A percentile compares a stretch with the other conserved stretches of the same genome.
Conservation (phyloP, 2,797 vertebrate species). For the Cygnus olor region DNA sequence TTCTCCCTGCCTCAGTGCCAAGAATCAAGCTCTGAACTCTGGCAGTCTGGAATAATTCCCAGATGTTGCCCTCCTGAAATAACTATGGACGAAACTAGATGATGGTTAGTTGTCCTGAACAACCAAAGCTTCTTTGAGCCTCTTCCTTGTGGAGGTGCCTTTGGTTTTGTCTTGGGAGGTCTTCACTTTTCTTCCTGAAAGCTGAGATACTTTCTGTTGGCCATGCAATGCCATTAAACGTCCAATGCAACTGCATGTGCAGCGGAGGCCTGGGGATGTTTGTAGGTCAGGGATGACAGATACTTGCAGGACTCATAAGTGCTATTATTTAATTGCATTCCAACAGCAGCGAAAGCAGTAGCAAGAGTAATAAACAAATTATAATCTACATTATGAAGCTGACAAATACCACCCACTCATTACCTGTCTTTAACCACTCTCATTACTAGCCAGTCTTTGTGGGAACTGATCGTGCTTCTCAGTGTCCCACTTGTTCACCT, state of each 20-base stretch:
- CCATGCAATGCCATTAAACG: neutral
- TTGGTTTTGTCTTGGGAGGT: neutral
- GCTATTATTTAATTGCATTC: constrained; percentile 61
- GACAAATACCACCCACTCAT: constrained; percentile 66
- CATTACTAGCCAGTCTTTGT: constrained; percentile 63
- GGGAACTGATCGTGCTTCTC: constrained; percentile 61
- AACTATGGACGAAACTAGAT: neutral
- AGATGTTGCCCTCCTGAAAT: neutral
- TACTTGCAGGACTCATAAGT: neutral
- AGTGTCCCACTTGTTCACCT: constrained; percentile 43
- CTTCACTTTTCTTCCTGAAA: neutral
- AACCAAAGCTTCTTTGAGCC: neutral
- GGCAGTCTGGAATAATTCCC: neutral
- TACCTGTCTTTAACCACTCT: constrained; percentile 66
- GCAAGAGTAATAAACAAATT: constrained; percentile 68
- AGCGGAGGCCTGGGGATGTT: neutral
- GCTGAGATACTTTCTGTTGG: neutral
- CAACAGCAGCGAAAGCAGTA: constrained; percentile 66
- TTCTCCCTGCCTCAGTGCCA: neutral
- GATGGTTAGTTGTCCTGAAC: neutral
- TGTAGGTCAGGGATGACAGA: constrained; percentile 61
- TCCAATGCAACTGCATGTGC: neutral
- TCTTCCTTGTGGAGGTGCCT: neutral
- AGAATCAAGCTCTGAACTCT: neutral
- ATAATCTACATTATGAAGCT: constrained; percentile 61